Conservation (phyloP, 1,140 invertebrate genomes). For the Rhyzopertha dominica region DNA sequence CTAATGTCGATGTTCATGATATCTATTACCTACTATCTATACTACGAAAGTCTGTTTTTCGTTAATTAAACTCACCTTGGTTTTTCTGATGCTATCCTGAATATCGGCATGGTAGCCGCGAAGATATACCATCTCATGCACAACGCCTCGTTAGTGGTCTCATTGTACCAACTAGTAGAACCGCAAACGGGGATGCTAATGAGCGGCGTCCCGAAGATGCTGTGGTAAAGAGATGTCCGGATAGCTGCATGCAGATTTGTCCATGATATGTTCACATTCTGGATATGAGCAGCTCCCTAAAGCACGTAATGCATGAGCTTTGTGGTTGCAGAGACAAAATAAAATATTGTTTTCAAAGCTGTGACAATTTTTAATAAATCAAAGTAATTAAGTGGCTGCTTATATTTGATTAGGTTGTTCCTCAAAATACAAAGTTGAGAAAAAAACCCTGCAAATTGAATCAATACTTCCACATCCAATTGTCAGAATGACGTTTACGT, state of each 20-base stretch:
- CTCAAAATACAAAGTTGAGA: too few relatives aligned
- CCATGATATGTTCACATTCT: constrained; percentile 34
- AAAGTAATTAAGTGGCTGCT: too few relatives aligned
- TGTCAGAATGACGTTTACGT: too few relatives aligned
- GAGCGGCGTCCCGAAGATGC: constrained; percentile 30
- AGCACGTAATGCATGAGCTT: neutral
- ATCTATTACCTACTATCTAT: too few relatives aligned
- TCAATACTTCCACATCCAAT: too few relatives aligned
- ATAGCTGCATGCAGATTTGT: constrained; percentile 27
- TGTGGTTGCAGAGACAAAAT: neutral
- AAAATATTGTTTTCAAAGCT: too few relatives aligned
- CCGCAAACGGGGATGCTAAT: constrained; percentile 34
- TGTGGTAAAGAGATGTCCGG: constrained; percentile 25
- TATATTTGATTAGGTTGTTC: too few relatives aligned
- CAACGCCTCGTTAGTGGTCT: constrained; percentile 26
- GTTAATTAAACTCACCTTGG: too few relatives aligned
- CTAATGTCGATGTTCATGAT: too few relatives aligned
- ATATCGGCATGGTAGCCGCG: constrained; percentile 38
- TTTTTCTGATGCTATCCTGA: constrained; percentile 31
- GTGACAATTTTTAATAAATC: too few relatives aligned
- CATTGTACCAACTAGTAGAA: constrained; percentile 28
- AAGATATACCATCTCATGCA: constrained; percentile 43
- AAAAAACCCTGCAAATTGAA: too few relatives aligned
- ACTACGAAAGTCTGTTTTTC: too few relatives aligned
- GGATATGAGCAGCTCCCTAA: constrained; percentile 21